Evolutionary conservation across 2,797 vertebrate genomes (phyloP), one percentile per base, ranked within the genome.

Genomic region (Mallotus villosus): DNA sequence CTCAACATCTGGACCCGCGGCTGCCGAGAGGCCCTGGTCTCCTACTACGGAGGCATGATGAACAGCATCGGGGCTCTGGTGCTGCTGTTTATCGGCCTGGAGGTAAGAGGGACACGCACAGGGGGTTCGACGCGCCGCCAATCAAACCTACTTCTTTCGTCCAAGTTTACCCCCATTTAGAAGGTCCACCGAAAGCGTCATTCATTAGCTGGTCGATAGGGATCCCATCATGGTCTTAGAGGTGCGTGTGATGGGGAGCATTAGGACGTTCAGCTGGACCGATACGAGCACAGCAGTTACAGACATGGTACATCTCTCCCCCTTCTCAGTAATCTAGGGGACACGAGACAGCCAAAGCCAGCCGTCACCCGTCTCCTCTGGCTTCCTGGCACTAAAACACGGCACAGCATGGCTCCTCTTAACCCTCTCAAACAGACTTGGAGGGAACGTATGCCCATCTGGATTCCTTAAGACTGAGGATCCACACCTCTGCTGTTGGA

Each of bases 31-130:
- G 89, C 93, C 17, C 88, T 94, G 63, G 87, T 94, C 3, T 78
- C 53, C 68, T 94, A 95, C 87, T 95, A 93, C 78, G 86, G 89
- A 66, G 63, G 79, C 80, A 93, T 95, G 89, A 92, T 94, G 91
- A 93, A 88, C 68, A 87, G 91, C 74, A 92, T 92, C 87, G 94
- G 93, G 0, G 74, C 66, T 0, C 64, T 84, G 5, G 83, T 86
- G 2, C 83, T 94, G 32, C 77, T 93, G 0, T 79, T 92, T 79
- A 93, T 91, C 91, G 67, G 94, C 53, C 88, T 94, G 58, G 64
- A 70, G 66, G 66, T 68, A 29, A 68, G 66, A 57, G 34, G 11
- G 24, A 12, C 11, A 7, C 2, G 8, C 7, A 0, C 37, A 41
- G 37, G 37, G 37, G 8, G 37, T 41, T 41, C 2, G 37, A 41